Base-by-base conservation (phyloP, 2,797 vertebrate genomes). In the Clarias fuscus region DNA sequence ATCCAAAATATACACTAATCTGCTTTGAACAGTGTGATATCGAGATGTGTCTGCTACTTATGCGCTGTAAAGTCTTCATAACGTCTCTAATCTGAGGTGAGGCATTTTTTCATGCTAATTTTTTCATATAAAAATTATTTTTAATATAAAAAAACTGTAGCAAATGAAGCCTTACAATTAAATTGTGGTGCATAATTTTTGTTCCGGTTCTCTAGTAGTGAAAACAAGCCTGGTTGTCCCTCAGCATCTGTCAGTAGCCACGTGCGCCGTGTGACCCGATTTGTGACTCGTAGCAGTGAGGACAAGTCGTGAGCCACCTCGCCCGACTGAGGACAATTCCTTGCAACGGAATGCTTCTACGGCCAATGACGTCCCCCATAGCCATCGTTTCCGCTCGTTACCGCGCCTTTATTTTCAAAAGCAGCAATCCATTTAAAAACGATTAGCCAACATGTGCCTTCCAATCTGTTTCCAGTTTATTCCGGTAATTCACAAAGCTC, bases 401-500 rank as follows among this genome's bases (percentile, higher is more conserved):
- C 59, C 4, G 33, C 43, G n/a, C 43, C 11, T 27, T 81, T 24
- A 53, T 64, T 80, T 80, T 61, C 30, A 73, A 84, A 80, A 84
- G 43, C 67, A 40, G 82, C 58, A 20, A 64, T 48, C 20, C 59
- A 58, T 84, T 87, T 81, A 53, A 24, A 33, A 58, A 84, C 68
- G 81, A 81, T 84, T 48, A 79, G 56, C 27, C 24, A 17, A 20
- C 37, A 62, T 79, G 58, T 84, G 73, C 65, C 65, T 64, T 37
- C 70, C 79, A 88, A 86, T 88, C 83, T 89, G 75, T 85, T 88
- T 82, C 68, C 37, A 87, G 68, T 88, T 84, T 73, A 84, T 89
- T 79, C 22, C 71, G 79, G 85, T 88, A 84, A 84, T 76, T 86
- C 71, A 70, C 58, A 75, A 83, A 72, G 86, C 68, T 80, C 68